phyloP scores from a whole-genome alignment of 2,888 invertebrate genomes.

The Drosophila meridiana region DNA sequence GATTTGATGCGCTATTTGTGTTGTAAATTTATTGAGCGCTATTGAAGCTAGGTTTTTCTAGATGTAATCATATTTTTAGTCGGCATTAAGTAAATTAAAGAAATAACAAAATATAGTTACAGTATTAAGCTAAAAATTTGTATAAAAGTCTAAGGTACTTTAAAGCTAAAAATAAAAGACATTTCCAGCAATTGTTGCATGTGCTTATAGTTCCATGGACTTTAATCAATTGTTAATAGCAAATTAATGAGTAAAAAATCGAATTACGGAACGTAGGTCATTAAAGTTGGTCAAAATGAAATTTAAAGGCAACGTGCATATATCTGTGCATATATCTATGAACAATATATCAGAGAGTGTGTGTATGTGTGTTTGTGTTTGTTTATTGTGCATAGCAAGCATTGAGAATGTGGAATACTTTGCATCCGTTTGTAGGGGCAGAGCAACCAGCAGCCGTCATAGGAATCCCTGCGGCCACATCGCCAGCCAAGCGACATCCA shows the following conservation, averaged over 20 bases:
- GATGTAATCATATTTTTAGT: too few relatives aligned
- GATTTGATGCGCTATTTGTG: not conserved
- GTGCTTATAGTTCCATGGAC: not conserved
- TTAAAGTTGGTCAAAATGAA: not conserved
- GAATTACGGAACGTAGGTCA: not conserved
- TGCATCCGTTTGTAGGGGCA: constrained; percentile 17
- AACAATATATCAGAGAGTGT: too few relatives aligned
- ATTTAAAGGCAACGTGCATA: not conserved
- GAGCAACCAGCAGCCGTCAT: constrained; percentile 28
- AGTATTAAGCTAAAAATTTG: too few relatives aligned
- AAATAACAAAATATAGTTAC: not conserved
- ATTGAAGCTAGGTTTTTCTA: too few relatives aligned
- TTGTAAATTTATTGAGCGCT: not conserved
- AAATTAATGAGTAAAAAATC: not conserved
- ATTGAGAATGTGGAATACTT: constrained; percentile 57
- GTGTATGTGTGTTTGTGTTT: not conserved
- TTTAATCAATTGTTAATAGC: not conserved
- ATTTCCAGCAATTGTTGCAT: not conserved
- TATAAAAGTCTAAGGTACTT: too few relatives aligned
- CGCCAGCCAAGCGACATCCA: constrained; percentile 34
- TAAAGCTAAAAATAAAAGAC: not conserved
- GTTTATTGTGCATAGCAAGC: constrained; percentile 31
- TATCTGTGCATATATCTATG: not conserved
- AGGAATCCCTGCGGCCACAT: constrained; percentile 14
- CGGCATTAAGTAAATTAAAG: not conserved